phyloP scores from a whole-genome alignment of 2,113 vertebrate species.

The Candoia aspera region DNA sequence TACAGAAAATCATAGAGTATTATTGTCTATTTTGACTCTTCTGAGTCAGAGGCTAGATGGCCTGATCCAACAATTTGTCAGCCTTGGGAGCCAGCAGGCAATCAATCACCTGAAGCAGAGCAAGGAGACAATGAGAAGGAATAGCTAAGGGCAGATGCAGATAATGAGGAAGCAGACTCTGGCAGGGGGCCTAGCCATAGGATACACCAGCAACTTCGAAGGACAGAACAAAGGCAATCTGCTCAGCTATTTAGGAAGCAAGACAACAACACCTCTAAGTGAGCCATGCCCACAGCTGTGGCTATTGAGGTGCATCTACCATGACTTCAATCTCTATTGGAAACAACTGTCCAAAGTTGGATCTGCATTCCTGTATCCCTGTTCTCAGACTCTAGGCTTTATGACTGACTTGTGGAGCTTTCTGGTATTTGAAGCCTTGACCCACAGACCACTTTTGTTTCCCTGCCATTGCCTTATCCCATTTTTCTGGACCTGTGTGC shows the following conservation, averaged over 20 bases:
- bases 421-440: neutral
- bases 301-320: neutral
- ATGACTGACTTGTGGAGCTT: neutral
- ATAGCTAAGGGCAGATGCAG: neutral
- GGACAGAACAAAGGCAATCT: neutral
- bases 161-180: neutral
- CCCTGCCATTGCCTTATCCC: neutral
- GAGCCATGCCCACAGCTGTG: neutral
- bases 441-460: neutral
- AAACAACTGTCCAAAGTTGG: neutral
- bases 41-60: neutral
- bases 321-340: neutral
- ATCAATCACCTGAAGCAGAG: neutral
- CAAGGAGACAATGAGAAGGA: neutral
- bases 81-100: neutral
- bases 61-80: neutral
- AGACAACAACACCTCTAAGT: neutral
- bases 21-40: neutral
- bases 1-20: neutral
- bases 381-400: neutral
- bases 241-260: neutral
- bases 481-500: neutral
- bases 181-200: neutral
- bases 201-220: neutral
- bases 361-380: neutral